Base-by-base conservation (phyloP, 1,140 invertebrate genomes). In the Adoxophyes honmai region DNA sequence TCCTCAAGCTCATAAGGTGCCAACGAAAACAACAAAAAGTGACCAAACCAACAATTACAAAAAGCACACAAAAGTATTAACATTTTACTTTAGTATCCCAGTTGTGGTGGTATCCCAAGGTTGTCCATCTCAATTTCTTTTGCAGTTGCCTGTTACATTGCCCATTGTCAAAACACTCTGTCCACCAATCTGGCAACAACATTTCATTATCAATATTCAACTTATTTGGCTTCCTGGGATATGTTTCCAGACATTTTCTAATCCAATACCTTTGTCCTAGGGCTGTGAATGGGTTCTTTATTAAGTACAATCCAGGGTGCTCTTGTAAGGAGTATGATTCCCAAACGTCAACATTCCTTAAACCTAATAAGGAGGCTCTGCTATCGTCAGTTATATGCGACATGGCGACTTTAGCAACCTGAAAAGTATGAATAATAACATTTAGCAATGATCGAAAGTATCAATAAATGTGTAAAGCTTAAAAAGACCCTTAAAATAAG, bases 71-170 rank as follows among this genome's bases (percentile, higher is more conserved):
- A 57, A 39, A 66, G 56, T 73, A 74, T 83, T 73, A 75, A 70
- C 68, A 72, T 77, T 78, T 75, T 89, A 95, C 91, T 91, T 98
- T 98, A 39, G 95, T 96, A 73, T 98, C 93, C 97, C 97, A 98
- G 87, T 98, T 93, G 82, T 99, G 97, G 87, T 99, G 97, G 82
- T 98, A 98, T 13, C 98, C 97, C 34, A 98, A 82, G 1, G 97
- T 98, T 10, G 94, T 92, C 98, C 98, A 99, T 72, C 97, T 89
- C 55, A 98, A 89, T 78, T 95, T 95, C 55, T 90, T 90, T 53
- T 90, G 74, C 13, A 92, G 59, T 34, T 81, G 68, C 10, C 74
- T 71, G 52, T 87, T 73, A 62, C 76, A 77, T 48, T 70, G 52
- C 57, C 86, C 69, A 37, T 64, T 63, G 48, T 73, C 73, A 54